Conservation (phyloP, 2,797 vertebrate species). For the Enteromius mattozi region DNA sequence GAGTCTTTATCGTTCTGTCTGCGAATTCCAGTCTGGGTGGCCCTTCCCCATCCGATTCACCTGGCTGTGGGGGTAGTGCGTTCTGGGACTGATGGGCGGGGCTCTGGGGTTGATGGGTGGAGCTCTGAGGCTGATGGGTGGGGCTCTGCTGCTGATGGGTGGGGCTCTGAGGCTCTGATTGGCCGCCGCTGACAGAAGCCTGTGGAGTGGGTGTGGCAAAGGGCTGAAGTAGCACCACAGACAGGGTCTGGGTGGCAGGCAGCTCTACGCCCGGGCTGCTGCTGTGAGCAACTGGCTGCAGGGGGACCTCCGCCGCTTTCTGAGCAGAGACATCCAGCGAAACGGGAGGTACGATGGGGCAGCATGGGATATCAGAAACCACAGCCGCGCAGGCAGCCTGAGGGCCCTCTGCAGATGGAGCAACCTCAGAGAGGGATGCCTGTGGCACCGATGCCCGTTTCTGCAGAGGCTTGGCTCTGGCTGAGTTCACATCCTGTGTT, state of each 20-base stretch:
- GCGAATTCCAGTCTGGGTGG: constrained; percentile 87
- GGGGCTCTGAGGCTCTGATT: constrained; percentile 81
- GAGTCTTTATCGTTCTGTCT: constrained; percentile 94
- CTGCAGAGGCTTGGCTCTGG: constrained; percentile 64
- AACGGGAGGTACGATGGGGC: constrained; percentile 76
- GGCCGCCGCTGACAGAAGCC: constrained; percentile 68
- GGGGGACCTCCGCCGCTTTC: constrained; percentile 55
- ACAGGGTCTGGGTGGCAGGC: constrained; percentile 85
- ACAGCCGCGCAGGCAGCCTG: constrained; percentile 35
- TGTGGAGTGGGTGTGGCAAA: constrained; percentile 72
- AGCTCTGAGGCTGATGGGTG: constrained; percentile 69
- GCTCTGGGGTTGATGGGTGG: constrained; percentile 73
- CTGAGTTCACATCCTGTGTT: constrained; percentile 61
- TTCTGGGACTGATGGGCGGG: constrained; percentile 77
- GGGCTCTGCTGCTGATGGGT: constrained; percentile 73
- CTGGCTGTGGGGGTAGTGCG: constrained; percentile 52
- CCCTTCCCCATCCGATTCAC: constrained; percentile 90
- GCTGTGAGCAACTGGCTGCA: constrained; percentile 68
- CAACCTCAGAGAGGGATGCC: constrained; percentile 1
- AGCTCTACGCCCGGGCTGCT: constrained; percentile 67
- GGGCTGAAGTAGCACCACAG: constrained; percentile 82
- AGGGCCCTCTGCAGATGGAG: constrained; percentile 29
- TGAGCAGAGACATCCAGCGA: constrained; percentile 73
- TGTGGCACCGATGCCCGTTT: constrained; percentile 55
- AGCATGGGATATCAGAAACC: constrained; percentile 78